Conservation (phyloP, 2,797 vertebrate genomes). For the Craterocephalus amniculus region DNA sequence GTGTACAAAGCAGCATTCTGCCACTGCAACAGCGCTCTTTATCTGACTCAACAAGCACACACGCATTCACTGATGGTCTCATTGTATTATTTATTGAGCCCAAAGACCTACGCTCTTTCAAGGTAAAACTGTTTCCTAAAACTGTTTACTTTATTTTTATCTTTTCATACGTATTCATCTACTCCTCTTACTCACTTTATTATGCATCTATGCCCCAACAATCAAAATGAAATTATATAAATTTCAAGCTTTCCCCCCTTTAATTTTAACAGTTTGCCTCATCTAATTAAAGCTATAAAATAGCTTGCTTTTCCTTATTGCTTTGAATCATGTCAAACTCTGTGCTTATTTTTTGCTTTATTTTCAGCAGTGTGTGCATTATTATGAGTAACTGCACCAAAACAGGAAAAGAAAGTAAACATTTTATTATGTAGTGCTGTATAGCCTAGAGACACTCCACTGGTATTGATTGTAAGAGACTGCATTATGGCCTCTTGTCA, state of each 20-base stretch:
- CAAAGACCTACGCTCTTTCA: conserved; percentile 42
- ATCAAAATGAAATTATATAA: neutral
- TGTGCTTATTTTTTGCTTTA: neutral
- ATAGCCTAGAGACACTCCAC: conserved; percentile 32
- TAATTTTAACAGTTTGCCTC: conserved; percentile 19
- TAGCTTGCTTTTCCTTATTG: conserved; percentile 2
- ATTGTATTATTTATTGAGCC: conserved; percentile 63
- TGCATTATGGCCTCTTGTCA: conserved; percentile 27
- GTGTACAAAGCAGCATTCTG: conserved; percentile 59
- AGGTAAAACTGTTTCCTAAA: conserved; percentile 51
- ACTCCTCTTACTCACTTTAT: conserved; percentile 6
- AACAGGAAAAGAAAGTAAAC: conserved; percentile 17
- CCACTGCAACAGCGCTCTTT: conserved; percentile 49
- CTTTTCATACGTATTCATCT: conserved; percentile 12
- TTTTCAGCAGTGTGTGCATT: conserved; percentile 26
- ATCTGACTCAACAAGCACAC: conserved; percentile 52
- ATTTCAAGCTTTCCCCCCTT: conserved; percentile 6
- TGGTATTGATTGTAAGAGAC: conserved; percentile 34
- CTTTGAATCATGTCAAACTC: neutral
- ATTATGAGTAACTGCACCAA: conserved; percentile 14
- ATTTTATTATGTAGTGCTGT: conserved; percentile 34
- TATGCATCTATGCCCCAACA: neutral
- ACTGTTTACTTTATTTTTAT: conserved; percentile 7
- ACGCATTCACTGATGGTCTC: conserved; percentile 25
- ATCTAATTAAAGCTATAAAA: conserved; percentile 14